These are phyloP conservation scores for Pocillopora meandrina DNA, from an alignment of 92 coral and sea anemone species.

Conservation along the genomic window DNA sequence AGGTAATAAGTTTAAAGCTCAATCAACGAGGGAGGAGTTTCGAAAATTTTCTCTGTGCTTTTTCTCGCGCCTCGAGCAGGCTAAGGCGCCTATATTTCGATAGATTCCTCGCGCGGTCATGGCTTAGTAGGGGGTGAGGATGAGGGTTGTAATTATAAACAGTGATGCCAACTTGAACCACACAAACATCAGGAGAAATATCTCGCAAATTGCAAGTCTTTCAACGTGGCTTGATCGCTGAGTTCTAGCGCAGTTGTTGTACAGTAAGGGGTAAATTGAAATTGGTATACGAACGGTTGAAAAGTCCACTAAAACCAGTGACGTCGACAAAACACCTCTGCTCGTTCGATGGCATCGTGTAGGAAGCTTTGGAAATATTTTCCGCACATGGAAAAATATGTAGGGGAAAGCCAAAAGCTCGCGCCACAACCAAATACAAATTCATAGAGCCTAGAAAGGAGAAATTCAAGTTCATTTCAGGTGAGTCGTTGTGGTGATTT, in stretches of 20 bases:
- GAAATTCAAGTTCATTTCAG: constrained; percentile 6
- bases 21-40: constrained; percentile 56
- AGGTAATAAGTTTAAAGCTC: neutral
- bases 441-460: constrained; percentile 63
- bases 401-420: constrained; percentile 55
- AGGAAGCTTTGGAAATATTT: constrained; percentile 57
- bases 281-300: constrained; percentile 72
- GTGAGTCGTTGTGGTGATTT: neutral
- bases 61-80: constrained; percentile 55
- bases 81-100: constrained; percentile 76
- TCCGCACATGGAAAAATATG: constrained; percentile 73
- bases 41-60: constrained; percentile 45
- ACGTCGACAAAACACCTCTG: constrained; percentile 65
- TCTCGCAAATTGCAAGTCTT: constrained; percentile 83
- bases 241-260: constrained; percentile 35
- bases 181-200: constrained; percentile 75
- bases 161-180: constrained; percentile 79
- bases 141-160: constrained; percentile 75
- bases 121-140: constrained; percentile 76
- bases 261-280: constrained; percentile 61
- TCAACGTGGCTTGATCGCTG: neutral
- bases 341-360: constrained; percentile 51
- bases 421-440: constrained; percentile 56
- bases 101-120: constrained; percentile 58
- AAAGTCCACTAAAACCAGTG: constrained; percentile 65